Percentiles rank a stretch among this genome's conserved stretches.
Evolutionary conservation across 2,888 invertebrate genomes (phyloP).

Genomic region (Melanchra persicariae): DNA sequence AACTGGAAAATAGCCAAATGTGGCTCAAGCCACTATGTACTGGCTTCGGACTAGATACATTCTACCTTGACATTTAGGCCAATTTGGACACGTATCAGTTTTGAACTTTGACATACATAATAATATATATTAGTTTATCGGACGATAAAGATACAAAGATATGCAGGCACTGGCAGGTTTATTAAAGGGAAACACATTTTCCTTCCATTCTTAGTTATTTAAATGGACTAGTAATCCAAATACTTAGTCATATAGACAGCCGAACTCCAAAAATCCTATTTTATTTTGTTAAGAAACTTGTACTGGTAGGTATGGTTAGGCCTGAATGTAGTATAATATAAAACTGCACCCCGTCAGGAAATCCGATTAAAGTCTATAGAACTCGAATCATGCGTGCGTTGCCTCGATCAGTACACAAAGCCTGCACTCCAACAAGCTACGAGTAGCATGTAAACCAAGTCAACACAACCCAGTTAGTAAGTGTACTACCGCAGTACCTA

Average conservation of each 20-base stretch:
- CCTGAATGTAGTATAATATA: constrained; percentile 5
- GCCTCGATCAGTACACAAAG: constrained; percentile 8
- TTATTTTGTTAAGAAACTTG: background rate
- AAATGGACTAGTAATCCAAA: background rate
- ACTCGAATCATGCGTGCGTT: constrained; percentile 10
- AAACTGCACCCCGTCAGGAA: constrained; percentile 16
- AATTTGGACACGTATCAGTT: constrained; percentile 50
- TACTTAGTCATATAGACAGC: background rate
- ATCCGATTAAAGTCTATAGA: constrained; percentile 41
- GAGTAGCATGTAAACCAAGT: constrained; percentile 14
- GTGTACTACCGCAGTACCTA: constrained; percentile 2
- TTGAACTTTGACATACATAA: constrained; percentile 55
- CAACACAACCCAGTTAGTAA: background rate
- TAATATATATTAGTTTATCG: constrained; percentile 21
- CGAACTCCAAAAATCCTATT: background rate
- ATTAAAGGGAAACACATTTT: background rate
- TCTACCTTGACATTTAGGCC: constrained; percentile 64
- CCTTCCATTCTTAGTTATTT: background rate
- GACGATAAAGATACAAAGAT: constrained; percentile 25
- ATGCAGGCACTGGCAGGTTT: constrained; percentile 1
- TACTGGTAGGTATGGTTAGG: background rate
- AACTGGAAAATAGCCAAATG: constrained; percentile 66
- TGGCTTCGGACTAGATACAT: constrained; percentile 55
- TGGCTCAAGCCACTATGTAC: constrained; percentile 56
- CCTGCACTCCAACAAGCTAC: constrained; percentile 14